These are phyloP conservation scores for Tachyglossus aculeatus DNA, from an alignment of 2,797 vertebrate genomes.

Conservation along the genomic window DNA sequence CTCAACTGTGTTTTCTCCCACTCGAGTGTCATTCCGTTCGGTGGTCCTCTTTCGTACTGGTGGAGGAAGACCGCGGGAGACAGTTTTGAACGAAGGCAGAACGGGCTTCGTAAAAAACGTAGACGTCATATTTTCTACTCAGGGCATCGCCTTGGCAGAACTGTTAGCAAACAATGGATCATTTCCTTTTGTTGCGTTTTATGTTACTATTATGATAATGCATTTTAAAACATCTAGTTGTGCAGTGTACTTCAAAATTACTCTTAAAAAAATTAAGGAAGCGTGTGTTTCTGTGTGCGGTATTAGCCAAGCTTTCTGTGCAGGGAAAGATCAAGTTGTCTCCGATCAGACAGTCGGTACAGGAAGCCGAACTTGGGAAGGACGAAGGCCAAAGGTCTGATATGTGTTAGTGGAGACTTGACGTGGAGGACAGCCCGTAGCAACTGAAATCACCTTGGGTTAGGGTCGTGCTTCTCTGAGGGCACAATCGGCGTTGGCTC, in stretches of 20 bases:
- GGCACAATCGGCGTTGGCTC: slow-evolving; percentile 6
- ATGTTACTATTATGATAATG: slow-evolving; percentile 86
- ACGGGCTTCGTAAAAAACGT: slow-evolving; percentile 76
- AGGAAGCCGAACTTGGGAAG: slow-evolving; percentile 49
- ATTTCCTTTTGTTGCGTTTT: slow-evolving; percentile 82
- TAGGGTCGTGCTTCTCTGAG: slow-evolving; percentile 28
- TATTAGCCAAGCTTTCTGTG: slow-evolving; percentile 46
- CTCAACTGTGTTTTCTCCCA: slow-evolving; percentile 67
- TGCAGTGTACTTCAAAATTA: slow-evolving; percentile 79
- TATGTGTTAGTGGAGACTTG: slow-evolving; percentile 37
- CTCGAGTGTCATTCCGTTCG: slow-evolving; percentile 74
- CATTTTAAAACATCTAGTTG: slow-evolving; percentile 82
- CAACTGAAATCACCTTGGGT: background rate
- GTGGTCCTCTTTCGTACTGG: slow-evolving; percentile 76
- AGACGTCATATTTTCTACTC: slow-evolving; percentile 79
- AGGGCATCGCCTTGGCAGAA: slow-evolving; percentile 79
- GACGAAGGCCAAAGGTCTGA: slow-evolving; percentile 50
- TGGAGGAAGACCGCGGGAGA: slow-evolving; percentile 69
- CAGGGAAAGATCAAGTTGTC: slow-evolving; percentile 41
- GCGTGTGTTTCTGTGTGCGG: slow-evolving; percentile 46
- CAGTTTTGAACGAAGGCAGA: slow-evolving; percentile 74
- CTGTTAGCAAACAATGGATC: slow-evolving; percentile 84
- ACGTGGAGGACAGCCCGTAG: fast-evolving
- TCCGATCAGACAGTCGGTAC: slow-evolving; percentile 20
- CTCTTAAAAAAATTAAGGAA: slow-evolving; percentile 67